Evolutionary conservation across 2,888 invertebrate species (phyloP).

Genomic region (Bembecia ichneumoniformis): DNA sequence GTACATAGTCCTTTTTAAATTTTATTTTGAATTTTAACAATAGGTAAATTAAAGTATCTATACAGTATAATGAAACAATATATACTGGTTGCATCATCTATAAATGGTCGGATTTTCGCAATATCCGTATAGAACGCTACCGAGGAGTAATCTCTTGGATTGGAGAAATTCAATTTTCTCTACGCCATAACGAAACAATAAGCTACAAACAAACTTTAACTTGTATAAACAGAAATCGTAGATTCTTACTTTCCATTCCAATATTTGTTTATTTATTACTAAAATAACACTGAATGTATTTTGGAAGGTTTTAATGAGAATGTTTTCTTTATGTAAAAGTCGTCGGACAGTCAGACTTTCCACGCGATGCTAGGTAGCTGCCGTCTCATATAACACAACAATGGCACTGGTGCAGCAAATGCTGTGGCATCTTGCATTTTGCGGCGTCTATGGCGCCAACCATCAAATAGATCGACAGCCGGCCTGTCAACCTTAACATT

Average conservation of each 20-base stretch:
- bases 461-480: too few relatives aligned
- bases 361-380: neutral
- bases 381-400: too few relatives aligned
- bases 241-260: constrained; percentile 6
- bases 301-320: neutral
- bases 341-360: neutral
- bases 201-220: constrained; percentile 24
- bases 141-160: constrained; percentile 28
- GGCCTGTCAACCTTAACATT: too few relatives aligned
- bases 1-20: too few relatives aligned
- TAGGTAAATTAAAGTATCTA: neutral
- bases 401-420: too few relatives aligned
- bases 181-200: constrained; percentile 32
- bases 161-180: constrained; percentile 35
- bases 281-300: neutral
- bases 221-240: constrained; percentile 17
- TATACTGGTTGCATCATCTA: neutral
- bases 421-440: too few relatives aligned
- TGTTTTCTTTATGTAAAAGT: neutral
- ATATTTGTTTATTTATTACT: neutral
- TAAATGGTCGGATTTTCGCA: constrained; percentile 1
- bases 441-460: too few relatives aligned
- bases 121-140: constrained; percentile 14
- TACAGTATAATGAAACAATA: neutral
- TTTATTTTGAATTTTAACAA: neutral